A percentile compares a stretch with the other conserved stretches of the same genome.
phyloP scores from a whole-genome alignment of 2,888 invertebrate genomes.

The Himalopsyche kuldschensis region DNA sequence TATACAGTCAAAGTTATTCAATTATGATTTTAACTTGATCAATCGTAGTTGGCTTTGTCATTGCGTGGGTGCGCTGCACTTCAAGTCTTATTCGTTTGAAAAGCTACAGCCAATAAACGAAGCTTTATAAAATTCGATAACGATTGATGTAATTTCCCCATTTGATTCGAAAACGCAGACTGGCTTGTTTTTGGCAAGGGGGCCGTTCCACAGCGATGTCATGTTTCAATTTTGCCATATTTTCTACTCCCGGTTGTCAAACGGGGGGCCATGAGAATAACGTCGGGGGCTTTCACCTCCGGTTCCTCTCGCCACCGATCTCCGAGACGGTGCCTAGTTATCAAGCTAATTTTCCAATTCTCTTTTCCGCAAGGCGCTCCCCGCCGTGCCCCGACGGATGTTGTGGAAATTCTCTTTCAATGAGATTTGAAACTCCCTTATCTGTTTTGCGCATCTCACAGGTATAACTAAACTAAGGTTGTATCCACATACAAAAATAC shows the following conservation, averaged over 20 bases:
- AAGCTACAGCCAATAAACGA: neutral
- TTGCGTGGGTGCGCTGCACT: neutral
- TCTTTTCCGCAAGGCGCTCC: slow-evolving; percentile 27
- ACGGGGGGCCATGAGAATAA: neutral
- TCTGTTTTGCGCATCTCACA: slow-evolving; percentile 10
- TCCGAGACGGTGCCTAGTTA: slow-evolving; percentile 15
- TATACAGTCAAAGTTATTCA: too few relatives aligned
- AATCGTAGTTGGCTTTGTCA: neutral
- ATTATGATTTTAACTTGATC: too few relatives aligned
- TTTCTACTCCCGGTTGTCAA: neutral
- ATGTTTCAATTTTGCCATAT: neutral
- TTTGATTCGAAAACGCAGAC: neutral
- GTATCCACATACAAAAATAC: neutral
- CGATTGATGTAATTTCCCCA: slow-evolving; percentile 12
- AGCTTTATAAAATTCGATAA: neutral
- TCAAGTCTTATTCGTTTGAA: neutral
- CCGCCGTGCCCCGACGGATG: slow-evolving; percentile 17
- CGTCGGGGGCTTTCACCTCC: slow-evolving; percentile 14
- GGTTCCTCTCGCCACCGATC: slow-evolving; percentile 14
- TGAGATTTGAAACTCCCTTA: slow-evolving; percentile 35
- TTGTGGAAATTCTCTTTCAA: slow-evolving; percentile 34
- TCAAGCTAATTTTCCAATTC: slow-evolving; percentile 39
- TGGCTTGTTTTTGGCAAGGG: neutral
- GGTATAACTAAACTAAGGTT: neutral
- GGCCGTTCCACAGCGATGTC: neutral